These are phyloP conservation scores for Chromoteleia sp. DNA, from an alignment of 2,888 invertebrate species.

Conservation along the genomic window DNA sequence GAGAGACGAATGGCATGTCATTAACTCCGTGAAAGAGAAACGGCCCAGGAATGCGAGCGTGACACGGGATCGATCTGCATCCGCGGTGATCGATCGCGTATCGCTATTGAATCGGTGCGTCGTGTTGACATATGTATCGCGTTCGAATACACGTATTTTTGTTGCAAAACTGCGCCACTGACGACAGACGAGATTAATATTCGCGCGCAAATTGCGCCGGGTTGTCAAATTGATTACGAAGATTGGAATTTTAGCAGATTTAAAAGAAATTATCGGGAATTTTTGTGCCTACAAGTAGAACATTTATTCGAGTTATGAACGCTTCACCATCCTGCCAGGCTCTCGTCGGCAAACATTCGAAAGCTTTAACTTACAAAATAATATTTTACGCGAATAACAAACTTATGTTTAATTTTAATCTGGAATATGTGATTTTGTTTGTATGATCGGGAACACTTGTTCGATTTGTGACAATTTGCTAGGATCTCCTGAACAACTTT, in stretches of 20 bases:
- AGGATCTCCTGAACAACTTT: too few species aligned
- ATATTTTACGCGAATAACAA: too few species aligned
- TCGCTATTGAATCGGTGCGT: conserved; percentile 26
- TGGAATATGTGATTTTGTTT: too few species aligned
- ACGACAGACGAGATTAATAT: conserved; percentile 45
- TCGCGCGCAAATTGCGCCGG: conserved; percentile 27
- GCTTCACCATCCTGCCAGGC: too few species aligned
- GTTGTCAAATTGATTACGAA: conserved; percentile 35
- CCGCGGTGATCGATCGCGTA: conserved; percentile 51
- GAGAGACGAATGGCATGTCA: conserved; percentile 43
- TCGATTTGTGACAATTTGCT: too few species aligned
- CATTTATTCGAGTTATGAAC: too few species aligned
- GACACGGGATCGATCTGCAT: conserved; percentile 51
- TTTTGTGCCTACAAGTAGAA: too few species aligned
- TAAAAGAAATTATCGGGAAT: not conserved
- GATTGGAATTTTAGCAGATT: not conserved
- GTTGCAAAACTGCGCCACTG: conserved; percentile 23
- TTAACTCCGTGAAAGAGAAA: conserved; percentile 58
- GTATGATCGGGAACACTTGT: too few species aligned
- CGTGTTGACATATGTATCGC: conserved; percentile 59
- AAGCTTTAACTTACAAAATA: too few species aligned
- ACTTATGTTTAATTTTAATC: too few species aligned
- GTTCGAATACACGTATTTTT: conserved; percentile 47
- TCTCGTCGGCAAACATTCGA: too few species aligned
- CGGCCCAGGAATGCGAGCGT: conserved; percentile 37